Evolutionary conservation across 2,113 vertebrate species (phyloP).

Genomic region (Sinocyclocheilus rhinocerous): DNA sequence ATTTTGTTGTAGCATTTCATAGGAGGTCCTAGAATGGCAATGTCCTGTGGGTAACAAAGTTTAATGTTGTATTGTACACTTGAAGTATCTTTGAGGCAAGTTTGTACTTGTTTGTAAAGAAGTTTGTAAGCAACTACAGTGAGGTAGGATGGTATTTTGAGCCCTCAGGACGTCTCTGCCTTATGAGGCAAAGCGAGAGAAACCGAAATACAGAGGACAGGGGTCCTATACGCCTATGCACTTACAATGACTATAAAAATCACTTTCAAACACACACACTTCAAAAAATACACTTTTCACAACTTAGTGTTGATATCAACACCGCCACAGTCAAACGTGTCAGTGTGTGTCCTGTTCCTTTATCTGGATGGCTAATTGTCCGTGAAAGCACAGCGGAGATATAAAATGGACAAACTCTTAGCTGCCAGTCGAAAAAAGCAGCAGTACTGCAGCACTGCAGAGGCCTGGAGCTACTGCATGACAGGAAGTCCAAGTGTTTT

Average conservation of each 20-base stretch:
- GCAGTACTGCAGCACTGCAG: neutral
- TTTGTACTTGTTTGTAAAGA: neutral
- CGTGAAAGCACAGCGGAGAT: constrained; percentile 71
- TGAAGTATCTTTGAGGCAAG: neutral
- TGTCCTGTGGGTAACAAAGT: neutral
- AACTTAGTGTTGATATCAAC: neutral
- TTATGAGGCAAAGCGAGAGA: constrained; percentile 25
- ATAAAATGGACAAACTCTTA: constrained; percentile 27
- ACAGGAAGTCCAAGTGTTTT: neutral
- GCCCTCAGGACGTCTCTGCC: constrained; percentile 26
- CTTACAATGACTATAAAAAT: constrained; percentile 4
- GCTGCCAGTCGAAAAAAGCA: neutral
- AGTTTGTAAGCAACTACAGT: constrained; percentile 1
- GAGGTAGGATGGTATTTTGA: constrained; percentile 28
- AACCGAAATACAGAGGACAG: neutral
- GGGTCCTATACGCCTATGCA: constrained; percentile 4
- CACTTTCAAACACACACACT: constrained; percentile 10
- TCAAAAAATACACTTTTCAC: neutral
- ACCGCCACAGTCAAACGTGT: constrained; percentile 52
- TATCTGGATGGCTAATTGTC: constrained; percentile 74
- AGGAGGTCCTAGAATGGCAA: neutral
- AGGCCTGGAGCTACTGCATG: neutral
- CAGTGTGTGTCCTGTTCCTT: constrained; percentile 57
- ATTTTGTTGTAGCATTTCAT: neutral
- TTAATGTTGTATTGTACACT: neutral